Evolutionary conservation across 1,140 invertebrate genomes (phyloP), one percentile per base, ranked within the genome.

Genomic region (Drosophila azteca): DNA sequence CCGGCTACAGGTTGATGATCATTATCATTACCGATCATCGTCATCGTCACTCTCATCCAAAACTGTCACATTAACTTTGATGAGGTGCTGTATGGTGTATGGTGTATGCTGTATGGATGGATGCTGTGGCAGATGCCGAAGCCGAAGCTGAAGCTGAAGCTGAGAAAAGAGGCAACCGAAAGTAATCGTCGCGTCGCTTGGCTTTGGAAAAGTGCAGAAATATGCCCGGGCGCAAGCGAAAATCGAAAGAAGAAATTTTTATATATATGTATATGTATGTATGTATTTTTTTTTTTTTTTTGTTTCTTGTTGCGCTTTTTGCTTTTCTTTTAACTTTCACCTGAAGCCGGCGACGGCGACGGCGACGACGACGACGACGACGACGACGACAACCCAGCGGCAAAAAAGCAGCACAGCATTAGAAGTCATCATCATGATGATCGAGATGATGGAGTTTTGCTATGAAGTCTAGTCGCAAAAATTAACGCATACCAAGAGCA

Each of bases 1-100:
- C 71, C 71, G 71, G 71, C 48, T 74, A 66, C 35, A 70, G 13
- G 22, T 43, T 55, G 29, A 17, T 54, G 15, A 49, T 65, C 17
- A 29, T 65, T 24, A 29, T 17, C 41, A 46, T 57, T 50, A 49
- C 46, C 66, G 57, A 31, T 69, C 43, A 68, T 71, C 68, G 35
- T 46, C 55, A 31, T 60, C 44, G 66, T 71, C 70, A 54, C 53
- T 50, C 53, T 60, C 59, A 59, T 68, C 77, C 64, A 84, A 76
- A 81, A 87, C 77, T 84, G 81, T 85, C 82, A 85, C 81, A 84
- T 84, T 84, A 81, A 84, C 64, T 77, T 77, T 81, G 82, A 84
- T 85, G 77, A 85, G 77, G 73, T 83, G 80, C 70, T 68, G 70
- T 54, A 70, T 60, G 45, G 48, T 22, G 48, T 20, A 62, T 46